Percentiles rank a stretch among this genome's conserved stretches.
phyloP scores from a whole-genome alignment of 2,113 vertebrate genomes.

The Nothoprocta pentlandii region DNA sequence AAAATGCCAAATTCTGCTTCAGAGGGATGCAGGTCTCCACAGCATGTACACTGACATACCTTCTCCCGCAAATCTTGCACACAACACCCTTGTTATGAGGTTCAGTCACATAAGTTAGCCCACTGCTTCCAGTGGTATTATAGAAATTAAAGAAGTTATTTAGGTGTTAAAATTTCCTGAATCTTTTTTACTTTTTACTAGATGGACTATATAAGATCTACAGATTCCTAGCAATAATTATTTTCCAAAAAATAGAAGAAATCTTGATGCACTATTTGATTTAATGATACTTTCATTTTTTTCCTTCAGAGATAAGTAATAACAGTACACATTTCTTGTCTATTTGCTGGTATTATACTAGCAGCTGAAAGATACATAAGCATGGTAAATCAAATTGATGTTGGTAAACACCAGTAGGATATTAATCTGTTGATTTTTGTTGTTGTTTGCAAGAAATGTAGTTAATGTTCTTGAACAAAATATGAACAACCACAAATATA shows the following conservation, averaged over 20 bases:
- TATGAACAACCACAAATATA: background rate
- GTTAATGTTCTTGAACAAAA: background rate
- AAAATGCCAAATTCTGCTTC: background rate
- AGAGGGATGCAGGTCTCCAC: background rate
- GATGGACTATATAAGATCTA: background rate
- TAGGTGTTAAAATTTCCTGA: background rate
- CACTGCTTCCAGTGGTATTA: background rate
- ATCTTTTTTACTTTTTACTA: background rate
- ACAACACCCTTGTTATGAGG: background rate
- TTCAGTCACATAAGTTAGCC: background rate
- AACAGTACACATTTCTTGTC: background rate
- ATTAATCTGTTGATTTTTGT: background rate
- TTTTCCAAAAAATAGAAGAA: background rate
- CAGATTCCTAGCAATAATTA: background rate
- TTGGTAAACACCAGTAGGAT: background rate
- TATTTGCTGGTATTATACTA: background rate
- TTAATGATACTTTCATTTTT: constrained; percentile 1
- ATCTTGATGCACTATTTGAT: background rate
- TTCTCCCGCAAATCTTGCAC: background rate
- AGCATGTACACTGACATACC: background rate
- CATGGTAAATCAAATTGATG: background rate
- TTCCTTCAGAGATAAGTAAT: background rate
- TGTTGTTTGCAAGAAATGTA: background rate
- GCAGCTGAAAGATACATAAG: background rate
- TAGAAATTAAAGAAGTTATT: background rate